phyloP scores from a whole-genome alignment of 2,797 vertebrate genomes.

The Setipinna tenuifilis region DNA sequence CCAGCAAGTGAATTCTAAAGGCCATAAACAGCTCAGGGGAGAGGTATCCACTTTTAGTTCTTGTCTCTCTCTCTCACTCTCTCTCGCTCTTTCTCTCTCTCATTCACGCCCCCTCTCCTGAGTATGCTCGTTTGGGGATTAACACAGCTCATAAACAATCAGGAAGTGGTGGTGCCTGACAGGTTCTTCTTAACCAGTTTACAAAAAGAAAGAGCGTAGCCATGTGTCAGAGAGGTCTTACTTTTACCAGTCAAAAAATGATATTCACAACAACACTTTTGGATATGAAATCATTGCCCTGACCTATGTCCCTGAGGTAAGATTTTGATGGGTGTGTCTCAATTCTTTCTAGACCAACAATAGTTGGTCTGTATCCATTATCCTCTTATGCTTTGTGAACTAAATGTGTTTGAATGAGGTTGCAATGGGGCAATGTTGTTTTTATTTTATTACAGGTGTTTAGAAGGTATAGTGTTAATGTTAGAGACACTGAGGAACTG shows the following conservation, averaged over 20 bases:
- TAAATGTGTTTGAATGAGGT: not conserved
- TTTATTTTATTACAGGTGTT: no score
- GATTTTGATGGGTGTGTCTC: not conserved
- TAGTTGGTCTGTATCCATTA: not conserved
- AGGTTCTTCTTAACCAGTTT: not conserved
- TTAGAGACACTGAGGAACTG: no score
- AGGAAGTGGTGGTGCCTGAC: not conserved
- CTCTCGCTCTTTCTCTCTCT: not conserved
- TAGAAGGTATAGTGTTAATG: no score
- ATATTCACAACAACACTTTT: not conserved
- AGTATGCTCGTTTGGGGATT: slow-evolving; percentile 40
- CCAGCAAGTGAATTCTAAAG: no score
- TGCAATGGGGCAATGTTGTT: not conserved
- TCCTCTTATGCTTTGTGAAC: not conserved
- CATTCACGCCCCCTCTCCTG: not conserved
- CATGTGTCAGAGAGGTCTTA: not conserved
- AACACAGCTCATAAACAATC: slow-evolving; percentile 41
- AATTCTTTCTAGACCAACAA: not conserved
- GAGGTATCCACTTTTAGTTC: not conserved
- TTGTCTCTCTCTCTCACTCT: not conserved
- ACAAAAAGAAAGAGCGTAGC: not conserved
- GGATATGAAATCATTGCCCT: not conserved
- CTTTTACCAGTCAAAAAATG: not conserved
- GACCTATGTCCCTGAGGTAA: not conserved
- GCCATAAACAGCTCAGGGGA: not conserved